phyloP scores from a whole-genome alignment of 2,888 invertebrate genomes.

The Trachelus stipa region DNA sequence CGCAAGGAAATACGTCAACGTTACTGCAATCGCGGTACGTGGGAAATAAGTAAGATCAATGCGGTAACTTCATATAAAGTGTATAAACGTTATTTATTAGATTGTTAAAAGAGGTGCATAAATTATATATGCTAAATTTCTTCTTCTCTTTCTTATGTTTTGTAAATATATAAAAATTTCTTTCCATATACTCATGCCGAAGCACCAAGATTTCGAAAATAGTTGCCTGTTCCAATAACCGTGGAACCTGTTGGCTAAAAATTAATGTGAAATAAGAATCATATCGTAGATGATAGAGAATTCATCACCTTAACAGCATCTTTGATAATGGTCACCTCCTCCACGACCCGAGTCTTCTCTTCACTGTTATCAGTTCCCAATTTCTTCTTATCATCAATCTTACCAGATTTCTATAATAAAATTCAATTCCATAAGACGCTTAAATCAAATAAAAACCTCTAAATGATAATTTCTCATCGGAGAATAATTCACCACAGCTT shows the following conservation, averaged over 20 bases:
- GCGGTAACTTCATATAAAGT: constrained; percentile 1
- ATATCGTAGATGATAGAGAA: neutral
- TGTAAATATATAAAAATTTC: neutral
- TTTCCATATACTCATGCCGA: neutral
- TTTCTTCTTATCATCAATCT: constrained; percentile 12
- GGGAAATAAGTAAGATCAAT: constrained; percentile 29
- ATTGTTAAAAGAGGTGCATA: neutral
- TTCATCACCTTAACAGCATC: constrained; percentile 17
- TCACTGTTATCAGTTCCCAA: neutral
- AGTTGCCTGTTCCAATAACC: constrained; percentile 2
- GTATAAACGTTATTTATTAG: neutral
- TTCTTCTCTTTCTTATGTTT: neutral
- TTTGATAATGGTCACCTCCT: constrained; percentile 21
- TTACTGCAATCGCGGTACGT: constrained; percentile 44
- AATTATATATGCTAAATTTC: neutral
- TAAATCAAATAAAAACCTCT: neutral
- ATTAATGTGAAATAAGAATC: neutral
- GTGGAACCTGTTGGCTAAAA: constrained; percentile 7
- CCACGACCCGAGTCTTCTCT: neutral
- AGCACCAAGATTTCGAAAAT: constrained; percentile 5
- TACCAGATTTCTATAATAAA: constrained; percentile 14
- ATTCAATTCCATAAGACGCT: neutral
- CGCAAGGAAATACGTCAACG: constrained; percentile 26
- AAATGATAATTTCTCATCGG: neutral
- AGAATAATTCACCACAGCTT: constrained; percentile 6